These are phyloP conservation scores for Salvelinus fontinalis DNA, from an alignment of 2,113 vertebrate species.

Conservation along the genomic window DNA sequence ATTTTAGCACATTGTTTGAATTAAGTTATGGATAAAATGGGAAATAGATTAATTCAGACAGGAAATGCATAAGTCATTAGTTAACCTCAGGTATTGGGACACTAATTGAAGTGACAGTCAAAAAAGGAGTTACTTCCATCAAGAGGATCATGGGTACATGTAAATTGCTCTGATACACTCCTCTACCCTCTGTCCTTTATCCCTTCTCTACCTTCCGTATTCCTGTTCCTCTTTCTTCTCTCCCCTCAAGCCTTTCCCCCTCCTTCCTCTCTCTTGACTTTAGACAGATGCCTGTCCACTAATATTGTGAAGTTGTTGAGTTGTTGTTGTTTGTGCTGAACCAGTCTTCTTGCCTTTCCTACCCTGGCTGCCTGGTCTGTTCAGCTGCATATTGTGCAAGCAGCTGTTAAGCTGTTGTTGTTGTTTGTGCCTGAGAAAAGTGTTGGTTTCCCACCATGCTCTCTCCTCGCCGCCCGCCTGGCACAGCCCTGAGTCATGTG, in stretches of 20 bases:
- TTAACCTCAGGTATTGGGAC: background rate
- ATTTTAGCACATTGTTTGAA: background rate
- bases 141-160: background rate
- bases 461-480: constrained; percentile 79
- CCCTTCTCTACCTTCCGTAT: constrained; percentile 23
- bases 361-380: too few species aligned
- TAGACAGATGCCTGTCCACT: constrained; percentile 33
- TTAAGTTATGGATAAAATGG: constrained; percentile 6
- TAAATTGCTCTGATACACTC: background rate
- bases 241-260: constrained; percentile 10
- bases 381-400: constrained; percentile 1
- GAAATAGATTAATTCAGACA: constrained; percentile 7
- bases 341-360: too few species aligned
- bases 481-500: constrained; percentile 78
- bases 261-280: constrained; percentile 16
- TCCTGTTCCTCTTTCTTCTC: background rate
- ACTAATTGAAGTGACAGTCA: constrained; percentile 8
- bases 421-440: constrained; percentile 63
- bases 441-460: constrained; percentile 71
- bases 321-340: too few species aligned
- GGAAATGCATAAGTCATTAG: constrained; percentile 15
- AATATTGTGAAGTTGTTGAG: constrained; percentile 44
- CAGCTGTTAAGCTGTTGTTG: constrained; percentile 35
- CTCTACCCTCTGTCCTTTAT: constrained; percentile 17
- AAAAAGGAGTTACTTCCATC: background rate